phyloP scores from a whole-genome alignment of 2,797 vertebrate species.

The Pseudopleuronectes americanus region DNA sequence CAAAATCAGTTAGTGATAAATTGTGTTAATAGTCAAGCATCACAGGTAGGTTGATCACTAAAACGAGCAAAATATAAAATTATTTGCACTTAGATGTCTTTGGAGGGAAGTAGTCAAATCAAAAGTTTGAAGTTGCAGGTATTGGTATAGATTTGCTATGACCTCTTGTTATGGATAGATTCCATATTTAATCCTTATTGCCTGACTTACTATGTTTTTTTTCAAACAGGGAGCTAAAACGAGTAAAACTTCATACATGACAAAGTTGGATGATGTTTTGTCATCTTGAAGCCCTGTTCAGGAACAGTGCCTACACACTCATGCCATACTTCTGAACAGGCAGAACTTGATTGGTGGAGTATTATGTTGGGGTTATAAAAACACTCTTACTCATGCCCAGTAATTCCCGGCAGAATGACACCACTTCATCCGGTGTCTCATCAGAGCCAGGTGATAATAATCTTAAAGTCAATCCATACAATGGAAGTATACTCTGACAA shows the following conservation, averaged over 20 bases:
- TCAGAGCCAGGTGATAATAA: conserved; percentile 3
- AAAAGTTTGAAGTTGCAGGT: no score
- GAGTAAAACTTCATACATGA: no score
- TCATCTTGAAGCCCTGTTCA: background rate
- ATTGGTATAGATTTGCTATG: no score
- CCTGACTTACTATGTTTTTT: no score
- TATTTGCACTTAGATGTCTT: no score
- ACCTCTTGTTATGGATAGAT: no score
- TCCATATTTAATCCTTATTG: no score
- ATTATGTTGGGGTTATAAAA: background rate
- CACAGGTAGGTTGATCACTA: no score
- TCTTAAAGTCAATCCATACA: background rate
- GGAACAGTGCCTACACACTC: background rate
- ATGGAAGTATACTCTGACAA: background rate
- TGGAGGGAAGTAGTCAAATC: no score
- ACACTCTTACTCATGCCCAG: background rate
- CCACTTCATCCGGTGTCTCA: background rate
- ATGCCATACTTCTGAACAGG: background rate
- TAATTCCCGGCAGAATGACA: conserved; percentile 10
- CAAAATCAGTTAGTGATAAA: no score
- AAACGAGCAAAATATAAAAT: no score
- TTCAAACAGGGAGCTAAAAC: background rate
- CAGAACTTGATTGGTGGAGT: background rate
- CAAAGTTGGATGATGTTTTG: background rate
- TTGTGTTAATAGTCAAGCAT: no score